Evolutionary conservation across 2,113 vertebrate species (phyloP), one percentile per base, ranked within the genome.

Genomic region (Brachypodius melanocephalos): DNA sequence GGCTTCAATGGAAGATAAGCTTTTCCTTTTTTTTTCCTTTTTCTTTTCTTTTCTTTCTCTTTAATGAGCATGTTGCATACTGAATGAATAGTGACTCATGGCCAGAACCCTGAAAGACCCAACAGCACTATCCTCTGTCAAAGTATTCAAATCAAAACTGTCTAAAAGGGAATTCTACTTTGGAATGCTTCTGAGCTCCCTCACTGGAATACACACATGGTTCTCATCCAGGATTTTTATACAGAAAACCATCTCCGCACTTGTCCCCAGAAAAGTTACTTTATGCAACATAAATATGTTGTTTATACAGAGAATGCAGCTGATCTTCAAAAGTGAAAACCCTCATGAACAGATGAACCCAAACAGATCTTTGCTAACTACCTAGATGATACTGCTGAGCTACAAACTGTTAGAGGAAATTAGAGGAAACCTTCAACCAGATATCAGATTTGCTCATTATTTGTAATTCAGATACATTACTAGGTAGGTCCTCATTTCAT

Each of bases 11-110:
- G 17, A 79, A 75, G 17, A 61, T 10, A 54, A 40, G 14, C 5
- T 31, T 54, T 13, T 19, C 49, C 16, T 34, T 74, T 58, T 1
- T 6, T 40, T 46, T 9, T 0, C 0, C 1, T 18, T 58, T 73
- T 25, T 18, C 4, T 54, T 73, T 25, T 18, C 4, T 54, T 69
- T 34, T 36, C 4, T 36, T 40, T 36, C 8, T 55, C 6, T 82
- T 58, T 58, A 91, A 82, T 0, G 0, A 93, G 28, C 8, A 31
- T 4, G 4, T 43, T 84, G 32, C 42, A 67, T 29, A 21, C 21
- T 67, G 40, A 67, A 87, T 31, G 31, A 82, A 88, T 34, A 83
- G 52, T 31, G 66, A 85, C 28, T 78, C 45, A 57, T 14, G 22
- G 19, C 15, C 57, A 84, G 43, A 93, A 68, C 28, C 63, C 61